A percentile compares a stretch with the other conserved stretches of the same genome.
Evolutionary conservation across 2,113 vertebrate species (phyloP).

Genomic region (Tragelaphus buxtoni): DNA sequence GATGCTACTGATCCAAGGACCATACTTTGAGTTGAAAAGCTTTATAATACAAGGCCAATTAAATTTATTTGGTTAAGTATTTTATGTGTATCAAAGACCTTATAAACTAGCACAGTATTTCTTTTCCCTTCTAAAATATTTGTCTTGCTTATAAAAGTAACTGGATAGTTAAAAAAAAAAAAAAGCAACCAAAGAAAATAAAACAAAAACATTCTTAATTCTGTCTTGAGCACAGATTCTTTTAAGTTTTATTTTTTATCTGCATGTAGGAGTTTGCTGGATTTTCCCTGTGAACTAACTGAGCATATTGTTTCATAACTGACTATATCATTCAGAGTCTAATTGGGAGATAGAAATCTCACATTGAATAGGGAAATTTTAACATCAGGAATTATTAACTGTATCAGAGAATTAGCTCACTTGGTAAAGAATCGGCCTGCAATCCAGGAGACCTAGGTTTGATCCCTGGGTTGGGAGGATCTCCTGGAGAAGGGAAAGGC

Average conservation of each 20-base stretch:
- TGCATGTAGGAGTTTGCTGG: not conserved
- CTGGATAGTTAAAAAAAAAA: not conserved
- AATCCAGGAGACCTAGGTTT: not conserved
- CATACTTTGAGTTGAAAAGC: not conserved
- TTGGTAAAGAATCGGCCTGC: not conserved
- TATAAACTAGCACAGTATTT: not conserved
- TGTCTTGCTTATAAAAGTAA: constrained; percentile 12
- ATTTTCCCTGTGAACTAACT: not conserved
- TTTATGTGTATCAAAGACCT: not conserved
- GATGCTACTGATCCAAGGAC: not conserved
- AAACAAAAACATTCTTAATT: not conserved
- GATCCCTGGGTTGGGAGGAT: not conserved
- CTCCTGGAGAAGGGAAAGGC: not conserved
- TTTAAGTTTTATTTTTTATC: not conserved
- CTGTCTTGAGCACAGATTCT: not conserved
- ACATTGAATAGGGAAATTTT: not conserved
- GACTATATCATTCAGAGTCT: not conserved
- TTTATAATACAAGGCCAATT: not conserved
- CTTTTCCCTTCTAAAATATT: not conserved
- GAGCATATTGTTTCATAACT: not conserved
- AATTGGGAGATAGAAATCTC: not conserved
- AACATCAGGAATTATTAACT: not conserved
- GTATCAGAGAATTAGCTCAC: not conserved
- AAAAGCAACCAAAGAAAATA: not conserved
- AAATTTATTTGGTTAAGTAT: not conserved